Evolutionary conservation across 2,888 invertebrate genomes (phyloP).

Genomic region (Xestia c-nigrum): DNA sequence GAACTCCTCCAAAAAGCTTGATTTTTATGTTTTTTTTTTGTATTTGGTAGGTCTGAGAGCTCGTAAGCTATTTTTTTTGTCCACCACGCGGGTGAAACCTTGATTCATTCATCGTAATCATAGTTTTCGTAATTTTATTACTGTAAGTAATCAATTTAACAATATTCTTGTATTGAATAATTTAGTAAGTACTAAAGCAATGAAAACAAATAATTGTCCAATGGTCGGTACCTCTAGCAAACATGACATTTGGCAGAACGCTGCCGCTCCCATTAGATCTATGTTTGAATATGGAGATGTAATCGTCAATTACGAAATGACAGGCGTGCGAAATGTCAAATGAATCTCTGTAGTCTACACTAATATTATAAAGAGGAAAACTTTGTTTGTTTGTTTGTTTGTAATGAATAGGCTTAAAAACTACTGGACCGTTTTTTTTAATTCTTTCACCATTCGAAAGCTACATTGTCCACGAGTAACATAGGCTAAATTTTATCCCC

Average conservation of each 20-base stretch:
- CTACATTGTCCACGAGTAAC: no score
- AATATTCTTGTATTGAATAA: neutral
- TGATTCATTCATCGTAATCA: neutral
- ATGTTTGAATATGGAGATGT: constrained; percentile 46
- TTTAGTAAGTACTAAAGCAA: neutral
- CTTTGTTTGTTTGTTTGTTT: no score
- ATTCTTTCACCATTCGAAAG: no score
- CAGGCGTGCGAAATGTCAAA: constrained; percentile 54
- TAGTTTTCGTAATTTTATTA: neutral
- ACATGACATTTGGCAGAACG: constrained; percentile 47
- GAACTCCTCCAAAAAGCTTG: no score
- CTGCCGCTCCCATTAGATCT: constrained; percentile 41
- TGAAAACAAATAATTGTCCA: constrained; percentile 22
- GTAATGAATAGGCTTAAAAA: no score
- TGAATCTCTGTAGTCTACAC: neutral
- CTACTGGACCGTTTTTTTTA: no score
- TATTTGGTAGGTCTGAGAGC: no score
- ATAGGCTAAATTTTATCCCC: no score
- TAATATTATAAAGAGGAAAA: no score
- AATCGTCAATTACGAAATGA: constrained; percentile 50
- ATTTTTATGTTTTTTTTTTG: no score
- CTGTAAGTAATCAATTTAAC: neutral
- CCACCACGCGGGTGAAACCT: no score
- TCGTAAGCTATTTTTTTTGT: no score
- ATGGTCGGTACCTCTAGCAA: constrained; percentile 17